Conservation (phyloP, 1,140 invertebrate species). For the Campoletis sonorensis region DNA sequence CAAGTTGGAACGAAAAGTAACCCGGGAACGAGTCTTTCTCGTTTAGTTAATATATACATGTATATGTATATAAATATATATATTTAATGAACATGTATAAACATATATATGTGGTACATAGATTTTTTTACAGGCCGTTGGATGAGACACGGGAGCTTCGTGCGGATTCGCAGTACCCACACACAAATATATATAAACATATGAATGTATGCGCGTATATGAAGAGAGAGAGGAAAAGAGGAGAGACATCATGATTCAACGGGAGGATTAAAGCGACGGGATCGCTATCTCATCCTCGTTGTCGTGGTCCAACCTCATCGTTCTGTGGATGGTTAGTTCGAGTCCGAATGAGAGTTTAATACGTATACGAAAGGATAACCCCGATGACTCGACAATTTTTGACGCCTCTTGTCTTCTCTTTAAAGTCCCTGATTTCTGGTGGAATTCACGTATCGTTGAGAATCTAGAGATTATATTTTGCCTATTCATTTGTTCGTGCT, state of each 20-base stretch:
- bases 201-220: neutral
- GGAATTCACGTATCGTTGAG: neutral
- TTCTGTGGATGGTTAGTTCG: slow-evolving; percentile 9
- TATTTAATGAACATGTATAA: neutral
- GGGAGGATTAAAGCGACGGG: slow-evolving; percentile 42
- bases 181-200: neutral
- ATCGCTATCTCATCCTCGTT: slow-evolving; percentile 41
- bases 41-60: neutral
- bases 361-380: neutral
- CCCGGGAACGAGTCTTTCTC: slow-evolving; percentile 26
- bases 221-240: neutral
- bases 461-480: neutral
- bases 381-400: neutral
- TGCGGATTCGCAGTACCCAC: neutral
- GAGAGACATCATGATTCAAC: slow-evolving; percentile 43
- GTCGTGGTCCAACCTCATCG: slow-evolving; percentile 23
- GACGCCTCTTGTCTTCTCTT: slow-evolving; percentile 14
- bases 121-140: slow-evolving; percentile 22
- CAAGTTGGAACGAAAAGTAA: slow-evolving; percentile 34
- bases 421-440: neutral
- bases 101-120: neutral
- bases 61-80: neutral
- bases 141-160: slow-evolving; percentile 25
- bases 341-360: slow-evolving; percentile 25
- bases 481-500: slow-evolving; percentile 6